These are phyloP conservation scores for Sitta europaea DNA, from an alignment of 2,113 vertebrate genomes.

Conservation along the genomic window DNA sequence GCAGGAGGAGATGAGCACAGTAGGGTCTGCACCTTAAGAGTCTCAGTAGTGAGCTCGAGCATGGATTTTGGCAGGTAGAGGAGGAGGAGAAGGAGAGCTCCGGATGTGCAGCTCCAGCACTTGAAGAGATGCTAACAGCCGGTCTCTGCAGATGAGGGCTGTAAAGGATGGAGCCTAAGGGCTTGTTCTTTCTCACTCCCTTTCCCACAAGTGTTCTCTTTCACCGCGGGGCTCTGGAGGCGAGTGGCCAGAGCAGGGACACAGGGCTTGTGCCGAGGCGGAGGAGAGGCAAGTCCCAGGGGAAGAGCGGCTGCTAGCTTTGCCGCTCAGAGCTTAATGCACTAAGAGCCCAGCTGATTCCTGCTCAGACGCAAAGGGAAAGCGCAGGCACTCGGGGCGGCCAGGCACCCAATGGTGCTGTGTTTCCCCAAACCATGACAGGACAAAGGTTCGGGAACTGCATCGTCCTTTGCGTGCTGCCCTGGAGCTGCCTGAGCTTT, in stretches of 20 bases:
- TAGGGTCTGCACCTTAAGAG: not conserved
- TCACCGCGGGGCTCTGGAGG: not conserved
- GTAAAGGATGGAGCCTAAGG: not conserved
- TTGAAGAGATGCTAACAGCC: not conserved
- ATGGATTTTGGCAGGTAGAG: not conserved
- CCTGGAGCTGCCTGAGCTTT: constrained; percentile 41
- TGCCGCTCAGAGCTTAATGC: constrained; percentile 39
- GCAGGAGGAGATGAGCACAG: accelerated
- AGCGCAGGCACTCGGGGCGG: not conserved
- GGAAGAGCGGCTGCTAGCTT: not conserved
- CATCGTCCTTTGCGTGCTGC: constrained; percentile 12
- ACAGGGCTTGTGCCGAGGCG: not conserved
- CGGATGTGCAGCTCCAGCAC: not conserved
- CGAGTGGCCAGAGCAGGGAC: not conserved
- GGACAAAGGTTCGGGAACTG: not conserved
- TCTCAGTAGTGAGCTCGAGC: accelerated
- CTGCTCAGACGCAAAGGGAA: not conserved
- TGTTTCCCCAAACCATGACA: not conserved
- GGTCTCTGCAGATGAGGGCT: not conserved
- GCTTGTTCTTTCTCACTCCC: not conserved
- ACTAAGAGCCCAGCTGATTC: constrained; percentile 48
- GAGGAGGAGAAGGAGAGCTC: not conserved
- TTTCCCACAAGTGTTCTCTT: not conserved
- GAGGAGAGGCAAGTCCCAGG: not conserved
- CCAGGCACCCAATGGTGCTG: not conserved